A percentile compares a stretch with the other conserved stretches of the same genome.
These are phyloP conservation scores for Spialia ferax DNA, from an alignment of 2,888 invertebrate species.

Conservation along the genomic window DNA sequence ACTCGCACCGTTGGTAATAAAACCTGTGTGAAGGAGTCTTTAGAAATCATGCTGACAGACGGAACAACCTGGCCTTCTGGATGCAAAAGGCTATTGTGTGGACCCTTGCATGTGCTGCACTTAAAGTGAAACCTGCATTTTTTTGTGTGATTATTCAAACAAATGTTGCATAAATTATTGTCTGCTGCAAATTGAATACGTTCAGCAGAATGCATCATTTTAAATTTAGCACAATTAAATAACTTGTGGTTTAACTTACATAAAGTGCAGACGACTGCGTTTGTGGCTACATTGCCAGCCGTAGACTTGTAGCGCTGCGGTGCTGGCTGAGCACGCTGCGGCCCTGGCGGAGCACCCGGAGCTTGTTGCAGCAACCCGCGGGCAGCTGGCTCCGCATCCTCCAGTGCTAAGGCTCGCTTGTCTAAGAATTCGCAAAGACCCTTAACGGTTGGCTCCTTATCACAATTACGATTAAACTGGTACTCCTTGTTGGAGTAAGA, in stretches of 20 bases:
- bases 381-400: not conserved
- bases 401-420: not conserved
- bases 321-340: not conserved
- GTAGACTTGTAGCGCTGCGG: not conserved
- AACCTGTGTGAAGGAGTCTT: not conserved
- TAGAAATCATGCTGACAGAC: not conserved
- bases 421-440: not conserved
- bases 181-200: not conserved
- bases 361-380: not conserved
- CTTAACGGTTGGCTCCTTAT: not conserved
- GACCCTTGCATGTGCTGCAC: not conserved
- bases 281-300: not conserved
- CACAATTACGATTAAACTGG: not conserved
- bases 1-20: not conserved
- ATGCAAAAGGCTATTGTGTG: not conserved
- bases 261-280: not conserved
- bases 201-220: slow-evolving; percentile 6
- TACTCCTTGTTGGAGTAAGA: not conserved
- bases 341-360: not conserved
- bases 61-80: not conserved
- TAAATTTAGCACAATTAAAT: not conserved
- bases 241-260: not conserved
- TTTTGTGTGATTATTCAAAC: slow-evolving; percentile 1
- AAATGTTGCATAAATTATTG: not conserved
- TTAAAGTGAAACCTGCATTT: not conserved